phyloP scores from a whole-genome alignment of 2,797 vertebrate genomes.

The Chiloscyllium punctatum region DNA sequence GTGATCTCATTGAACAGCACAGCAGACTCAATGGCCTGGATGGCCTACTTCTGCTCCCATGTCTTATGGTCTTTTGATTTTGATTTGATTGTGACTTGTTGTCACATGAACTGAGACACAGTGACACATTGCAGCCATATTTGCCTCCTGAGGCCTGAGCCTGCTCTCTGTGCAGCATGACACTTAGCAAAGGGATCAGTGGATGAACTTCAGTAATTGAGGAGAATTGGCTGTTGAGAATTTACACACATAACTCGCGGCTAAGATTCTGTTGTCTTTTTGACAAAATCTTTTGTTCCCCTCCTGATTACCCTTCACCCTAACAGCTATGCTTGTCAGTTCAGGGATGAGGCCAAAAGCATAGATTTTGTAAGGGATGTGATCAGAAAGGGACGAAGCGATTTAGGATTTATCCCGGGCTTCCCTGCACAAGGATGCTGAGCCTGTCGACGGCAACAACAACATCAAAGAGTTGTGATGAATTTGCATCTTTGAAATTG shows the following conservation, averaged over 20 bases:
- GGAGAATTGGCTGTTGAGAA: background rate
- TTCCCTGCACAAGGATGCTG: background rate
- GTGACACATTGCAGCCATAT: too few relatives aligned
- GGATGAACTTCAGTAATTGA: background rate
- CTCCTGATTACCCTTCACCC: background rate
- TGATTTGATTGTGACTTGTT: too few relatives aligned
- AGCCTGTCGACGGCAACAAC: background rate
- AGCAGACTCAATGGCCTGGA: too few relatives aligned
- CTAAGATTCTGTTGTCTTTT: background rate
- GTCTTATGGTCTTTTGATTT: too few relatives aligned
- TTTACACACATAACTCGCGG: too few relatives aligned
- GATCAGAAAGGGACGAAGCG: background rate
- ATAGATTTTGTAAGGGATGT: background rate
- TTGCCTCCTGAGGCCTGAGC: too few relatives aligned
- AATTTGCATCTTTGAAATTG: background rate
- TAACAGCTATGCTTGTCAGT: too few relatives aligned
- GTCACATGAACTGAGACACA: too few relatives aligned
- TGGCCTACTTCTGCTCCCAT: too few relatives aligned
- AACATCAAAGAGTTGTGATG: background rate
- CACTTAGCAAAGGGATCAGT: background rate
- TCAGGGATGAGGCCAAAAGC: background rate
- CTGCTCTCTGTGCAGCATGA: too few relatives aligned
- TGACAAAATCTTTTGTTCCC: background rate
- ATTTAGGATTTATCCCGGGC: background rate
- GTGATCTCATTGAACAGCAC: too few relatives aligned